phyloP scores from a whole-genome alignment of 2,113 vertebrate species.

The Menidia beryllina region DNA sequence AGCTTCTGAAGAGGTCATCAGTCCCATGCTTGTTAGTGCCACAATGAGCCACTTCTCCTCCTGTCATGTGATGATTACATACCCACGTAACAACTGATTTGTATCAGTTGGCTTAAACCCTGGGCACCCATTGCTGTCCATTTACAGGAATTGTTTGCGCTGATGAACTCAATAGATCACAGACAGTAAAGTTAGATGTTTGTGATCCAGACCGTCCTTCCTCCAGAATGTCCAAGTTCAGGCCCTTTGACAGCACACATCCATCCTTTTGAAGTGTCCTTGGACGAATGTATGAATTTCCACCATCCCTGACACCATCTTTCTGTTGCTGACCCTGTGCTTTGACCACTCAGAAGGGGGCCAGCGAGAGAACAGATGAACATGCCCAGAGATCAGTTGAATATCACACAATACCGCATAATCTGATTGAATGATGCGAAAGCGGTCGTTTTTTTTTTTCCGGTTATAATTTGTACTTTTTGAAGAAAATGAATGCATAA shows the following conservation, averaged over 20 bases:
- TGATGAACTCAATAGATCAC: slow-evolving; percentile 17
- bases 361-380: slow-evolving; percentile 42
- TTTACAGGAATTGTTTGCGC: neutral
- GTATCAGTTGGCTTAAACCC: slow-evolving; percentile 65
- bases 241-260: slow-evolving; percentile 56
- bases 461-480: slow-evolving; percentile 54
- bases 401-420: slow-evolving; percentile 41
- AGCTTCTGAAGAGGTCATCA: slow-evolving; percentile 59
- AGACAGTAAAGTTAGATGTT: slow-evolving; percentile 30
- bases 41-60: slow-evolving; percentile 76
- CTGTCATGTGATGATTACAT: slow-evolving; percentile 75
- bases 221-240: slow-evolving; percentile 63
- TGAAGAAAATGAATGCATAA: slow-evolving; percentile 56
- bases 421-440: slow-evolving; percentile 37
- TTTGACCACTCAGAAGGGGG: slow-evolving; percentile 57
- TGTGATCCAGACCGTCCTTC: slow-evolving; percentile 59
- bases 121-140: slow-evolving; percentile 66
- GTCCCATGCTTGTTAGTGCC: slow-evolving; percentile 74
- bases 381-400: slow-evolving; percentile 18
- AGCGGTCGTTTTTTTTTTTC: slow-evolving; percentile 38
- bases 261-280: slow-evolving; percentile 72
- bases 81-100: slow-evolving; percentile 73
- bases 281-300: slow-evolving; percentile 56
- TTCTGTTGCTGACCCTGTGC: slow-evolving; percentile 50
- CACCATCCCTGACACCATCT: slow-evolving; percentile 26